Evolutionary conservation across 2,113 vertebrate genomes (phyloP).

Genomic region (Cyprinodon brontotheroides): DNA sequence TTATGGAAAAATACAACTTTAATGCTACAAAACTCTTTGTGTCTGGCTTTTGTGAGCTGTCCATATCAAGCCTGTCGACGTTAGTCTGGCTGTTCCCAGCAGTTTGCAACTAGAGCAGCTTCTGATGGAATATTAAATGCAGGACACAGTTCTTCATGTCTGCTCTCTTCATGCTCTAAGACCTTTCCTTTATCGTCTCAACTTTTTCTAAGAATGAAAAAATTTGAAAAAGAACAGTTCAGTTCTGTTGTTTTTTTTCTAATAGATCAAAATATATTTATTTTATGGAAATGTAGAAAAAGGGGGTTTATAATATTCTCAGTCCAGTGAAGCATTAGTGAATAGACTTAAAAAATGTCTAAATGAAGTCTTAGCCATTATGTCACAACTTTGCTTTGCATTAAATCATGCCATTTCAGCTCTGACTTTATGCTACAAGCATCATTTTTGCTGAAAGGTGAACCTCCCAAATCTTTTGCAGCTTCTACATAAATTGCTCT

Average conservation of each 20-base stretch:
- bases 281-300: not conserved
- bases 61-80: constrained; percentile 23
- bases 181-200: not conserved
- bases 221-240: not conserved
- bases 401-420: not conserved
- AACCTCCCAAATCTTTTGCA: too few relatives aligned
- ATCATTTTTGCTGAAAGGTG: too few relatives aligned
- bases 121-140: constrained; percentile 64
- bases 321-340: not conserved
- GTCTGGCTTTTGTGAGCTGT: constrained; percentile 24
- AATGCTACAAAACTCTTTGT: constrained; percentile 27
- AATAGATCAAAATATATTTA: not conserved
- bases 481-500: too few relatives aligned
- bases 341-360: not conserved
- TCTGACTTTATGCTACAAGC: too few relatives aligned
- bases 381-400: not conserved
- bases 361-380: not conserved
- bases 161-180: constrained; percentile 1
- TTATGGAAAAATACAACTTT: constrained; percentile 18
- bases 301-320: not conserved
- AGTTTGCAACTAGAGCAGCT: constrained; percentile 40
- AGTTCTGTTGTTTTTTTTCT: not conserved
- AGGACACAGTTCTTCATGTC: constrained; percentile 20
- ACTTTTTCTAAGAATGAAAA: not conserved
- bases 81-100: constrained; percentile 25